Conservation (phyloP, 2,797 vertebrate species). For the Triplophysa bombifrons region DNA sequence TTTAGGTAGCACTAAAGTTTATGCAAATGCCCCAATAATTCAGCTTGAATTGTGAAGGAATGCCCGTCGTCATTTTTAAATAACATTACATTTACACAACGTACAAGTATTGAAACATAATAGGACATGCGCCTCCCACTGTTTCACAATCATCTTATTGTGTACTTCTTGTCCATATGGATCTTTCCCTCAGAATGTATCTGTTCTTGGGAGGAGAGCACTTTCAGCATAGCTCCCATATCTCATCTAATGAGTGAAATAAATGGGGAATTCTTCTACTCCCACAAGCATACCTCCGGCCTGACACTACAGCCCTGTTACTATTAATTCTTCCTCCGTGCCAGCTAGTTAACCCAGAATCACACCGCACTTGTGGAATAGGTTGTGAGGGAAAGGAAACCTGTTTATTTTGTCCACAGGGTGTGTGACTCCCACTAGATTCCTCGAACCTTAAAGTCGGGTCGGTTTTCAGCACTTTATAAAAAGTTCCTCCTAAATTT, state of each 20-base stretch:
- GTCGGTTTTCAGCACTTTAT: constrained; percentile 10
- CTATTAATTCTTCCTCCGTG: constrained; percentile 55
- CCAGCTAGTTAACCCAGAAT: constrained; percentile 57
- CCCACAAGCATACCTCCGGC: constrained; percentile 65
- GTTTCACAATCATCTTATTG: constrained; percentile 6
- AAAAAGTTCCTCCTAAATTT: no score
- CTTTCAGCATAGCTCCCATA: constrained; percentile 59
- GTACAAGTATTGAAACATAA: background rate
- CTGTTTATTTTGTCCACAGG: constrained; percentile 45
- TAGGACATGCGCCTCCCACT: background rate
- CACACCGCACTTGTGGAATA: constrained; percentile 48
- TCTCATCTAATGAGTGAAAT: constrained; percentile 60
- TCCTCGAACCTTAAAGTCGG: constrained; percentile 56
- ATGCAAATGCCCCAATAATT: background rate
- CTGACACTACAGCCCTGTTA: constrained; percentile 62
- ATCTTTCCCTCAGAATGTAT: constrained; percentile 42
- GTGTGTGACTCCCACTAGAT: constrained; percentile 61
- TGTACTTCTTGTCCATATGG: background rate
- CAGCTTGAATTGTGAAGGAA: background rate
- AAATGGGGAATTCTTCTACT: constrained; percentile 61
- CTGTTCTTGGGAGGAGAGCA: constrained; percentile 52
- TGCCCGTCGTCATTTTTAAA: constrained; percentile 1
- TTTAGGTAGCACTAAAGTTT: background rate
- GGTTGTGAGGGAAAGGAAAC: constrained; percentile 54
- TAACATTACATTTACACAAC: background rate